phyloP scores from a whole-genome alignment of 2,113 vertebrate genomes.

The Mixornis gularis region DNA sequence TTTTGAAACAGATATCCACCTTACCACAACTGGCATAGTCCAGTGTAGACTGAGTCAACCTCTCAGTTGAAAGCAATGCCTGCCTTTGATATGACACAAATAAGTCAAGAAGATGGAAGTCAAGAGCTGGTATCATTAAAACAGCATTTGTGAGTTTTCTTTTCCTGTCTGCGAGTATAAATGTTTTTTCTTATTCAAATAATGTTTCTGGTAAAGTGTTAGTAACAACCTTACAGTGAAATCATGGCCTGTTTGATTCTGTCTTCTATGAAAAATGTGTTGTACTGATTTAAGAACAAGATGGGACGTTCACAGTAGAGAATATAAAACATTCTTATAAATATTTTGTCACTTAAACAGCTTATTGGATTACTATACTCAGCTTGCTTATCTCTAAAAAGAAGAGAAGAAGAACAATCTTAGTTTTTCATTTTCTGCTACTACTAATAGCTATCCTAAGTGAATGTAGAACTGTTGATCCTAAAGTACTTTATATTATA shows the following conservation, averaged over 20 bases:
- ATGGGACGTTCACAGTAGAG: neutral
- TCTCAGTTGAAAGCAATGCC: neutral
- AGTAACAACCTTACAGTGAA: neutral
- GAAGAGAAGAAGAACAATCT: neutral
- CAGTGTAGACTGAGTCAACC: neutral
- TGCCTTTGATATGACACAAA: neutral
- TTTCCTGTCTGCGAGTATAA: neutral
- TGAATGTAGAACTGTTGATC: neutral
- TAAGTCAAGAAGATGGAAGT: neutral
- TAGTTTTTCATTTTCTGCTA: neutral
- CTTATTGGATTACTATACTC: neutral
- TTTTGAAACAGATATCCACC: neutral
- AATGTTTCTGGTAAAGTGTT: neutral
- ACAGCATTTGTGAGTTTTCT: neutral
- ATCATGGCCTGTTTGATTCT: neutral
- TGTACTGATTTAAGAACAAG: neutral
- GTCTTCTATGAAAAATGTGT: neutral
- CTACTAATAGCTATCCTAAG: neutral
- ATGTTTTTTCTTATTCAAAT: neutral
- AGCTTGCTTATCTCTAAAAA: neutral
- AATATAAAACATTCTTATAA: neutral
- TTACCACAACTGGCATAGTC: neutral
- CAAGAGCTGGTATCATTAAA: neutral
- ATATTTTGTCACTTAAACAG: conserved; percentile 8
- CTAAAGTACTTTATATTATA: neutral